Percentiles rank a stretch among this genome's conserved stretches.
phyloP scores from a whole-genome alignment of 2,797 vertebrate species.

The Amazona finschi region DNA sequence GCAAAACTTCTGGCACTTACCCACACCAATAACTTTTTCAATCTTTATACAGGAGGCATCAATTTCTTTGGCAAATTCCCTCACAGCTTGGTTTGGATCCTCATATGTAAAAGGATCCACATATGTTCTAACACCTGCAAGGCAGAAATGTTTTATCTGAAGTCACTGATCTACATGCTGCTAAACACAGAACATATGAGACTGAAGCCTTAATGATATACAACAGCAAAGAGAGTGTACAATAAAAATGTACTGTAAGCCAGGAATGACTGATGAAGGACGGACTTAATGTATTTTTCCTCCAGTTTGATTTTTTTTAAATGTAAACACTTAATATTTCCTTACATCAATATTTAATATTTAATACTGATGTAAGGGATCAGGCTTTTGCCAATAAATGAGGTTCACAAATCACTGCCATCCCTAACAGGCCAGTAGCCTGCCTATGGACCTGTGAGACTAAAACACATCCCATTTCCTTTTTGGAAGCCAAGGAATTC shows the following conservation, averaged over 20 bases:
- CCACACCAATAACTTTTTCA: constrained; percentile 97
- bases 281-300: background rate
- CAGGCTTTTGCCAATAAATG: background rate
- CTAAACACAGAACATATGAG: constrained; percentile 63
- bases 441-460: background rate
- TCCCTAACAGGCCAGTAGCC: background rate
- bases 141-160: constrained; percentile 56
- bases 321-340: background rate
- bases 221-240: constrained; percentile 40
- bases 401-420: background rate
- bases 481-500: background rate
- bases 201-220: constrained; percentile 50
- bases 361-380: background rate
- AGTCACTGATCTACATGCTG: constrained; percentile 55
- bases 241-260: constrained; percentile 48
- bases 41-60: constrained; percentile 98
- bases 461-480: background rate
- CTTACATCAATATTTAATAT: background rate
- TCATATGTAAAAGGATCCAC: constrained; percentile 98
- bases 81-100: constrained; percentile 97
- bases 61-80: constrained; percentile 98
- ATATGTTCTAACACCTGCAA: constrained; percentile 93
- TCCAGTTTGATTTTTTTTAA: background rate
- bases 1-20: constrained; percentile 77
- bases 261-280: constrained; percentile 46